Base-by-base conservation (phyloP, 2,113 vertebrate genomes). In the Petrocephalus zakoni region DNA sequence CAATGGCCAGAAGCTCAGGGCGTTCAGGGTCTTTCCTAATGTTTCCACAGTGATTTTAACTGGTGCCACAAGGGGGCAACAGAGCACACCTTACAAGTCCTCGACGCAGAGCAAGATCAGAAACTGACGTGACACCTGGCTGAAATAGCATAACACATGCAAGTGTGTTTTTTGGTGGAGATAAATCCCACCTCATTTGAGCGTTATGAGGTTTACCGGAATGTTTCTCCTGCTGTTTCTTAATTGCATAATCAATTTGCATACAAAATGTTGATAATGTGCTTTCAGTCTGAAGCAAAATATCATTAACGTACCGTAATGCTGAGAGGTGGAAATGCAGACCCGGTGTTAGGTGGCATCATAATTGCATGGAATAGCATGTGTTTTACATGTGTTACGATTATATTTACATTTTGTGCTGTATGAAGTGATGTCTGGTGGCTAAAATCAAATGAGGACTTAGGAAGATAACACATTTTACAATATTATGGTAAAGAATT, bases 11-110 rank as follows among this genome's bases (percentile, higher is more conserved):
- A 4, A 29, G 47, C n/a, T 85, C 47, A 0, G n/a, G 17, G 5
- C 5, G 13, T 42, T 42, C 75, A 42, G 78, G 13, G 10, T 3
- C 6, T 5, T 42, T 37, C 51, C 49, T 52, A 13, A 47, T 52
- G 82, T 22, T 49, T 47, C 19, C 29, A 37, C n/a, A 51, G 52
- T n/a, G 13, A 29, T n/a, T 81, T 53, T 17, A 82, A 81, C 10
- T 56, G 37, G 4, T 46, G 64, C 72, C 87, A 88, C 46, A 88
- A 82, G 87, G 52, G 87, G 87, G 87, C 49, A 21, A 88, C 75
- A 88, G 55, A 81, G 42, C 64, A 53, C 68, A 13, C 49, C 13
- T 4, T 15, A 53, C 5, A 5, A 13, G 5, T 19, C 15, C 52
- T 15, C 1, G 61, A 3, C n/a, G 0, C 25, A 78, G 72, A 78